These are phyloP conservation scores for Pogonomyrmex barbatus DNA, from an alignment of 1,140 invertebrate genomes.

Conservation along the genomic window DNA sequence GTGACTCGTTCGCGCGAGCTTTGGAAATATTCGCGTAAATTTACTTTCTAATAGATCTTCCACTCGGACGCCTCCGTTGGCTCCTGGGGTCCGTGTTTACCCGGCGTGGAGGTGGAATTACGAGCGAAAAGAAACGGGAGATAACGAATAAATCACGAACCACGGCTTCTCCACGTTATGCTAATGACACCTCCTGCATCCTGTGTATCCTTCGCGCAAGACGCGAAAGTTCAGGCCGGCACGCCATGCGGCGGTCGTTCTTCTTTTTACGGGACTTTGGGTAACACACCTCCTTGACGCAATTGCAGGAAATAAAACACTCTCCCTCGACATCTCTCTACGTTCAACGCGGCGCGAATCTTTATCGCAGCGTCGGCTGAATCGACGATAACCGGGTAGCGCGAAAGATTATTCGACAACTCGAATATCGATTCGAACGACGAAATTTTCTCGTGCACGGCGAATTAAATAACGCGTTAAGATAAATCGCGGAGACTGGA, in stretches of 20 bases:
- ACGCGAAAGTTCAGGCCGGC: conserved; percentile 68
- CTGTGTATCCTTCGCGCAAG: conserved; percentile 75
- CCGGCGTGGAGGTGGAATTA: conserved; percentile 79
- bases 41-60: conserved; percentile 63
- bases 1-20: conserved; percentile 18
- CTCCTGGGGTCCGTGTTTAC: conserved; percentile 68
- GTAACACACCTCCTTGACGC: conserved; percentile 75
- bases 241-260: conserved; percentile 58
- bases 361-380: conserved; percentile 11
- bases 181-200: conserved; percentile 83
- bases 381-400: conserved; percentile 8
- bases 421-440: neutral
- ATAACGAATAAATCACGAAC: conserved; percentile 82
- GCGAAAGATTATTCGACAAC: neutral
- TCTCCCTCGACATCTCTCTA: conserved; percentile 61
- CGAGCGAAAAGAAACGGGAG: conserved; percentile 76
- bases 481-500: too few species aligned
- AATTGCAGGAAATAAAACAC: conserved; percentile 75
- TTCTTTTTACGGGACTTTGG: conserved; percentile 61
- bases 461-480: neutral
- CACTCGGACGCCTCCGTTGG: conserved; percentile 45
- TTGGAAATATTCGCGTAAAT: conserved; percentile 47
- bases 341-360: conserved; percentile 44
- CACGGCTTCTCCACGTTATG: conserved; percentile 78
- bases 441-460: neutral